A percentile compares a stretch with the other conserved stretches of the same genome.
Conservation (phyloP, 2,888 invertebrate species). For the Pandemis cinnamomeana region DNA sequence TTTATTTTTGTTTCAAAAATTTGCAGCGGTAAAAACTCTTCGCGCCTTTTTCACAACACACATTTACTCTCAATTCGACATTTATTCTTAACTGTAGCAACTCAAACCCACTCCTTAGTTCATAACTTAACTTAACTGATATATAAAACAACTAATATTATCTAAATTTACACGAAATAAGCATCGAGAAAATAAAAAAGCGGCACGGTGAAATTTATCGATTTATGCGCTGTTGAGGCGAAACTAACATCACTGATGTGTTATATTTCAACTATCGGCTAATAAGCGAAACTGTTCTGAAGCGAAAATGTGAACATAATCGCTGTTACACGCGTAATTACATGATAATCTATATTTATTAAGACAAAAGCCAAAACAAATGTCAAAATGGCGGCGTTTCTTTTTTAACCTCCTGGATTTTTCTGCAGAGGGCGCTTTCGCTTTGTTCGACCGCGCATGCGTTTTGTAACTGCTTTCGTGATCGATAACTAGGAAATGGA, state of each 20-base stretch:
- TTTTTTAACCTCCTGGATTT: slow-evolving; percentile 53
- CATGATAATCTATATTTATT: slow-evolving; percentile 65
- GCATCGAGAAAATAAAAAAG: slow-evolving; percentile 74
- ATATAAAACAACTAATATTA: slow-evolving; percentile 40
- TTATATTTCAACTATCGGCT: slow-evolving; percentile 51
- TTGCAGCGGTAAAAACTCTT: slow-evolving; percentile 61
- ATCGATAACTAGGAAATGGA: slow-evolving; percentile 54
- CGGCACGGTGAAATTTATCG: slow-evolving; percentile 76
- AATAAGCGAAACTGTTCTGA: slow-evolving; percentile 51
- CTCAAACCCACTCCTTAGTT: slow-evolving; percentile 34
- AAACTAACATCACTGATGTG: slow-evolving; percentile 57
- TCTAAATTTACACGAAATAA: slow-evolving; percentile 59
- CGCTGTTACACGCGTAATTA: slow-evolving; percentile 61
- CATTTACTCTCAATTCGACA: slow-evolving; percentile 56
- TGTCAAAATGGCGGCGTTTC: slow-evolving; percentile 84
- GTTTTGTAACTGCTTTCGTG: slow-evolving; percentile 64
- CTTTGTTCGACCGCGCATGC: slow-evolving; percentile 66
- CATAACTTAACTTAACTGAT: slow-evolving; percentile 25
- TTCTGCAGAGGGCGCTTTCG: slow-evolving; percentile 70
- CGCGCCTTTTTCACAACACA: slow-evolving; percentile 76
- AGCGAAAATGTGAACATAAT: slow-evolving; percentile 57
- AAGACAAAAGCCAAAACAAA: slow-evolving; percentile 84
- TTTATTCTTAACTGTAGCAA: slow-evolving; percentile 25
- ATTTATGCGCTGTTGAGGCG: slow-evolving; percentile 69
- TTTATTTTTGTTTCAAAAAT: slow-evolving; percentile 54